Percentiles rank a stretch among this genome's conserved stretches.
Conservation (phyloP, 92 coral and sea anemone genomes). For the Umimayanthus kanabou region DNA sequence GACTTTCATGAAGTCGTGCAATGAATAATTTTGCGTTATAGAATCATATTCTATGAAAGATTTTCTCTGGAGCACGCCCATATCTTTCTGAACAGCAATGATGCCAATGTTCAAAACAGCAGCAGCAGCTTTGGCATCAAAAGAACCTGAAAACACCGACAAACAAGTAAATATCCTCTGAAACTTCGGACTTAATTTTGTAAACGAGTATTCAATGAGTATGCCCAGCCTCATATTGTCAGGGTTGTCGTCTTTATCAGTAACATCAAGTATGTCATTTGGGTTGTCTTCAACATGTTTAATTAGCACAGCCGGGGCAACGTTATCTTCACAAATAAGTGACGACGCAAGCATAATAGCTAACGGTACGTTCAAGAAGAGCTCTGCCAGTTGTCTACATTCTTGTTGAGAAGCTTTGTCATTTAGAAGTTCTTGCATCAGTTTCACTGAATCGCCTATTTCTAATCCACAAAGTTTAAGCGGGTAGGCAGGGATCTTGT, state of each 20-base stretch:
- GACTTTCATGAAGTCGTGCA: conserved; percentile 2
- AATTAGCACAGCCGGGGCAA: neutral
- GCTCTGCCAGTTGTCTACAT: neutral
- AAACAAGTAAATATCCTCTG: neutral
- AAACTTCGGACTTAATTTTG: neutral
- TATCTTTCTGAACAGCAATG: neutral
- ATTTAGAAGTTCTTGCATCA: neutral
- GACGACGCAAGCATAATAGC: conserved; percentile 3
- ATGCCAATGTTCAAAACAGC: neutral
- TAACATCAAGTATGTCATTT: neutral
- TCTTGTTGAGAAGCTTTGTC: conserved; percentile 2
- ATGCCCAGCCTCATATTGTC: neutral
- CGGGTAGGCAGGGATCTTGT: neutral
- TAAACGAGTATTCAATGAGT: conserved; percentile 1
- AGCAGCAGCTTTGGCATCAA: conserved; percentile 18
- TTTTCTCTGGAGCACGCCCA: neutral
- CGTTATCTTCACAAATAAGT: conserved; percentile 11
- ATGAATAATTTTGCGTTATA: neutral
- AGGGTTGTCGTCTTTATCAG: neutral
- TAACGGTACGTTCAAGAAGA: conserved; percentile 15
- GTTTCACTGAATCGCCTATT: neutral
- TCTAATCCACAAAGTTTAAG: conserved; percentile 1
- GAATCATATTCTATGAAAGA: conserved; percentile 7
- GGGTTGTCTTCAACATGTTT: neutral
- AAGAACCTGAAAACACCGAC: conserved; percentile 7